These are phyloP conservation scores for Netelia melanura DNA, from an alignment of 2,888 invertebrate species.

Conservation along the genomic window DNA sequence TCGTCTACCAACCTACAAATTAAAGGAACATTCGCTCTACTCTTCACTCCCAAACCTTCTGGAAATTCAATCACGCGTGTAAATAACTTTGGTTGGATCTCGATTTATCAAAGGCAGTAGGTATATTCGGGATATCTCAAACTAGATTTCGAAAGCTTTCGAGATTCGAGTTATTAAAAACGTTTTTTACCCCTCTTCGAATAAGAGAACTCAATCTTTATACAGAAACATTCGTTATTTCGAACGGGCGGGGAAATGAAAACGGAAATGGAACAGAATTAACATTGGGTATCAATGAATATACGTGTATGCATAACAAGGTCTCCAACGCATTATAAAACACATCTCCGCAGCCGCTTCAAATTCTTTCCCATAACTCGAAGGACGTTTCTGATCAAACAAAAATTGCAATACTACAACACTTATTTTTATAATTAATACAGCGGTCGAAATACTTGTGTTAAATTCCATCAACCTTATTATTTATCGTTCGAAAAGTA, in stretches of 20 bases:
- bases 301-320: background rate
- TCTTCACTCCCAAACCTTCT: background rate
- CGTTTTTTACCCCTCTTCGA: background rate
- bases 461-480: background rate
- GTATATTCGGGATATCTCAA: background rate
- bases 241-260: constrained; percentile 19
- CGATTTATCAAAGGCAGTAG: background rate
- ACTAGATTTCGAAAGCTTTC: constrained; percentile 8
- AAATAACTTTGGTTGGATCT: constrained; percentile 26
- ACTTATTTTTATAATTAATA: background rate
- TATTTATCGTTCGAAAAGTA: too few species aligned
- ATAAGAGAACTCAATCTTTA: background rate
- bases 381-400: constrained; percentile 17
- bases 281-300: constrained; percentile 25
- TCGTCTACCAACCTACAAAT: background rate
- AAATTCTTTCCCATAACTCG: constrained; percentile 4
- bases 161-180: constrained; percentile 26
- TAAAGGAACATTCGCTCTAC: background rate
- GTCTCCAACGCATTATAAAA: too few species aligned
- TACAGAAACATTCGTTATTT: constrained; percentile 12
- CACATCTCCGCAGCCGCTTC: background rate
- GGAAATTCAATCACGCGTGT: background rate
- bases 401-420: background rate
- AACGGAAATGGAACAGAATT: constrained; percentile 46
- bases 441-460: background rate